Conservation (phyloP, 2,888 invertebrate species). For the Notodonta ziczac region DNA sequence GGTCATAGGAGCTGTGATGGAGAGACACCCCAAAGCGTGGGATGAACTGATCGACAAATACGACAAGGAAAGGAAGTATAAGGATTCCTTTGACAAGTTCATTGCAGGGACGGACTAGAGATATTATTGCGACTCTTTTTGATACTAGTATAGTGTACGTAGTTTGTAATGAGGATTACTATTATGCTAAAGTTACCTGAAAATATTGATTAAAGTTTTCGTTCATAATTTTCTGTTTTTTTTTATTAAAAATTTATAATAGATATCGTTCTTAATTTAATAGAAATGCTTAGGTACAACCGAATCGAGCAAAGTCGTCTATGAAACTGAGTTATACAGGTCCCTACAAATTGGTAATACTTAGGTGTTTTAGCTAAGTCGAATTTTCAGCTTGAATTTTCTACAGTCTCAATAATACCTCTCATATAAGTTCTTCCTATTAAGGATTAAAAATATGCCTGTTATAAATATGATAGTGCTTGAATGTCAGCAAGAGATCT, state of each 20-base stretch:
- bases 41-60: constrained; percentile 87
- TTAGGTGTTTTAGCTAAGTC: no score
- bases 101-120: constrained; percentile 58
- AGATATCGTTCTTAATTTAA: no score
- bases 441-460: no score
- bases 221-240: not conserved
- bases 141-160: not conserved
- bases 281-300: no score
- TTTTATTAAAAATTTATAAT: not conserved
- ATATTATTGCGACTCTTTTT: constrained; percentile 5
- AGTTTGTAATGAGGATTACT: not conserved
- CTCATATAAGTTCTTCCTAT: no score
- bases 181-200: not conserved
- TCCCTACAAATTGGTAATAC: no score
- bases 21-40: constrained; percentile 87
- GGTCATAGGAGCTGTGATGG: constrained; percentile 87
- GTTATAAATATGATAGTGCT: no score
- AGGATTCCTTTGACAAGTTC: constrained; percentile 84
- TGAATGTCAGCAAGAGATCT: no score
- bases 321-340: no score
- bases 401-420: no score
- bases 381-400: no score
- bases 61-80: constrained; percentile 87
- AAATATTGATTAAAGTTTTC: constrained; percentile 11
- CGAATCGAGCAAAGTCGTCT: no score